A percentile compares a stretch with the other conserved stretches of the same genome.
Evolutionary conservation across 2,888 invertebrate species (phyloP).

Genomic region (Platerodrilus igneus): DNA sequence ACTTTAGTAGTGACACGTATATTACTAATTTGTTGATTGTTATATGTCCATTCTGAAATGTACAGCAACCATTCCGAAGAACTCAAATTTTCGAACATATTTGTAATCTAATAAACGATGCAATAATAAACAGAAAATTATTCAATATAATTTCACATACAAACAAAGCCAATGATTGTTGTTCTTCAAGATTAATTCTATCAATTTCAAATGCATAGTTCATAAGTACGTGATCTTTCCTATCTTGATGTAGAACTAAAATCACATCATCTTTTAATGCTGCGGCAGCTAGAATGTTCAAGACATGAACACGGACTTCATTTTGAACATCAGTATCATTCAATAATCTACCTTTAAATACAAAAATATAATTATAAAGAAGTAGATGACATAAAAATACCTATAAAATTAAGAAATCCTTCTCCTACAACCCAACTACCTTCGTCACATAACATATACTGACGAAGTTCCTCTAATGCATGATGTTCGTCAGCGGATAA

Average conservation of each 20-base stretch:
- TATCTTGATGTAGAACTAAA: conserved; percentile 83
- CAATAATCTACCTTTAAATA: conserved; percentile 55
- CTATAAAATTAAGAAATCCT: conserved; percentile 77
- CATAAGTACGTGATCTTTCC: conserved; percentile 83
- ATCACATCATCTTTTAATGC: conserved; percentile 87
- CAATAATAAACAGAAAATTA: background rate
- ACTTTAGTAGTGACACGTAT: conserved; percentile 88
- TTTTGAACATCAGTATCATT: conserved; percentile 56
- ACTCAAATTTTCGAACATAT: conserved; percentile 83
- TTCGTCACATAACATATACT: conserved; percentile 83
- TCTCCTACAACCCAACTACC: conserved; percentile 92
- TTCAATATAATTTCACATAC: conserved; percentile 52
- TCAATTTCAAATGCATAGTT: conserved; percentile 81
- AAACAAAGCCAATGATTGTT: conserved; percentile 73
- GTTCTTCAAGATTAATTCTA: conserved; percentile 66
- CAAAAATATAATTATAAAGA: conserved; percentile 1
- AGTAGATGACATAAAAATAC: conserved; percentile 45
- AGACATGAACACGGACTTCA: conserved; percentile 59
- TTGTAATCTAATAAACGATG: conserved; percentile 64
- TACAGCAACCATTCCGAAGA: conserved; percentile 91
- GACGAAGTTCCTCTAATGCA: conserved; percentile 77
- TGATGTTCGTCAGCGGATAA: conserved; percentile 70
- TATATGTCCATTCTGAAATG: conserved; percentile 86
- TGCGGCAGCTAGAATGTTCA: conserved; percentile 69
- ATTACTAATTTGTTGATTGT: conserved; percentile 75